Base-by-base conservation (phyloP, 2,888 invertebrate genomes). In the Amblyjoppa proteus region DNA sequence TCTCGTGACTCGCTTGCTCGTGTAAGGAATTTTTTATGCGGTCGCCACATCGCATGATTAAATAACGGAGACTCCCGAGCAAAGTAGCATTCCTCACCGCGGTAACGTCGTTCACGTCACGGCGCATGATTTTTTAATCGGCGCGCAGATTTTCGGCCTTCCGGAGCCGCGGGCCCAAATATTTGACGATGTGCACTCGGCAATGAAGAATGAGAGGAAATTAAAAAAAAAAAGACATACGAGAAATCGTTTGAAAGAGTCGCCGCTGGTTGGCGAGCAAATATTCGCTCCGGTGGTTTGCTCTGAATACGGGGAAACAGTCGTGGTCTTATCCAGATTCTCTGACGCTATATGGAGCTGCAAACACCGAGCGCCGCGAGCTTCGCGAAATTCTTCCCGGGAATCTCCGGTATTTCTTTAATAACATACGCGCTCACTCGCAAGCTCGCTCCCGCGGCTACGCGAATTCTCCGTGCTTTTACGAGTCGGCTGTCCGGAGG, bases 381-480 rank as follows among this genome's bases (percentile, higher is more conserved):
- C 76, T 69, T 80, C 38, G 83, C 73, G 85, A 82, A 78, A 87
- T 85, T 70, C 81, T 75, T 77, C 74, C 75, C 45, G 53, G 61
- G 86, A 85, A 87, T 87, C 64, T 68, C 28, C 68, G 85, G 87
- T 82, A 87, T 87, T 87, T 87, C 87, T 85, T 87, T 87, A 87
- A 87, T 87, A 87, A 87, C 84, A 82, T 87, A 82, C 85, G 85
- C 84, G 73, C 71, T 45, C 66, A 16, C 81, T 78, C 84, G 84
- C 76, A 70, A 56, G 64, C 75, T 78, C 77, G 79, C 85, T 58
- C 38, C 49, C 61, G 83, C 20, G 64, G 64, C 34, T 31, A 11
- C 75, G 83, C 70, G 64, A 83, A 85, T 85, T 85, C 83, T 34
- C 64, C 69, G 80, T 85, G 85, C 83, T 83, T 83, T 85, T 85